Evolutionary conservation across 37 sponge, comb jelly and placozoan genomes (phyloP).

Genomic region (Bolinopsis microptera): DNA sequence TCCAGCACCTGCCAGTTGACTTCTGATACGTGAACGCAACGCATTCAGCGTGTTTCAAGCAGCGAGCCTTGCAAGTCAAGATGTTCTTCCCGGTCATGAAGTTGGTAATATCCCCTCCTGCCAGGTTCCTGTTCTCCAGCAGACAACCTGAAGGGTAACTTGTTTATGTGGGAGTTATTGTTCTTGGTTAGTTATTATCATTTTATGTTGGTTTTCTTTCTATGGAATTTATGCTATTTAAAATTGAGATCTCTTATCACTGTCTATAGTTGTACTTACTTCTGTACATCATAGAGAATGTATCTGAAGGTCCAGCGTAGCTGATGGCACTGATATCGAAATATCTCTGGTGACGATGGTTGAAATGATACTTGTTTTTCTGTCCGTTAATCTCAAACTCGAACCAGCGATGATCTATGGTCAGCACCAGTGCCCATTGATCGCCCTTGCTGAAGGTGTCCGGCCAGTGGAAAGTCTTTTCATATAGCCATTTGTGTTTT

Average conservation of each 20-base stretch:
- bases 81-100: background rate
- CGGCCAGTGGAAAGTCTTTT: background rate
- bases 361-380: background rate
- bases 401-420: background rate
- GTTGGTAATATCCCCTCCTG: background rate
- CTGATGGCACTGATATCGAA: background rate
- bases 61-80: background rate
- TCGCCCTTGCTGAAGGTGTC: background rate
- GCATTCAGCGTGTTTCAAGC: background rate
- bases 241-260: too few relatives aligned
- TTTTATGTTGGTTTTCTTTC: too few relatives aligned
- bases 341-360: background rate
- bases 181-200: too few relatives aligned
- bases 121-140: background rate
- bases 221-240: too few relatives aligned
- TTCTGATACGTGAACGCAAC: background rate
- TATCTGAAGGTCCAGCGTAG: background rate
- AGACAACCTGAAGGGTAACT: background rate
- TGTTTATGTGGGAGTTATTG: too few relatives aligned
- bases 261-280: conserved; percentile 22
- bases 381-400: conserved; percentile 4
- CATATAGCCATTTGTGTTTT: background rate
- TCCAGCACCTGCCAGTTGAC: background rate
- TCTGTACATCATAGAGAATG: background rate
- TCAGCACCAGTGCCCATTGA: background rate